Evolutionary conservation across 2,797 vertebrate genomes (phyloP), one percentile per base, ranked within the genome.

Genomic region (Manis crassicaudata): DNA sequence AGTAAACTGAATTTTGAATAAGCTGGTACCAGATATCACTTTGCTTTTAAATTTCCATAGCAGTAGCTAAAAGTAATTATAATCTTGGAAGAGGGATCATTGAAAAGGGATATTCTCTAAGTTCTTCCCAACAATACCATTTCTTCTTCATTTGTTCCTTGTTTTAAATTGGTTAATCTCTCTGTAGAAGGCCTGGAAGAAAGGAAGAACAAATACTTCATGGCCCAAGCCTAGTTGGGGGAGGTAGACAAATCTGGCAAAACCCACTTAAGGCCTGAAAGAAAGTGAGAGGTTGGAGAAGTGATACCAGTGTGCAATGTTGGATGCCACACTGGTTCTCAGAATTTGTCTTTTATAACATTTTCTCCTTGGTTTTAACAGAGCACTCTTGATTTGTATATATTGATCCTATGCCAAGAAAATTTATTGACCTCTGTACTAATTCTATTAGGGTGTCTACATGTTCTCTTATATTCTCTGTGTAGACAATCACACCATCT

Each of bases 391-490:
- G 29, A 62, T 77, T 93, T 84, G 92, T 52, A 72, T n/a, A 35
- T 77, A 85, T 29, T 82, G 56, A 62, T 35, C 7, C 11, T 43
- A 60, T 77, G 12, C 50, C 20, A 37, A 81, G 72, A 75, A 93
- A 67, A n/a, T 20, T 54, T 72, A 18, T 35, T 90, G 29, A 97
- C 62, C 50, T 63, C 68, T 73, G 12, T 86, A 56, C 73, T 65
- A 52, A 21, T 81, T 97, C 73, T 65, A n/a, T 91, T 82, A 88
- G 23, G 81, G 75, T 90, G 6, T 94, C 68, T 92, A 37, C 62
- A 52, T 62, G 18, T 86, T 79, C 35, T 79, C 37, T 67, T 65
- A 72, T 1, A 40, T 73, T 68, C 79, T 60, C 35, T 62, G 25
- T 67, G 4, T 70, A 90, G 60, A 80, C 21, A 68, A 84, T 76